Evolutionary conservation across 2,113 vertebrate genomes (phyloP).

Genomic region (Cyprinus carpio): DNA sequence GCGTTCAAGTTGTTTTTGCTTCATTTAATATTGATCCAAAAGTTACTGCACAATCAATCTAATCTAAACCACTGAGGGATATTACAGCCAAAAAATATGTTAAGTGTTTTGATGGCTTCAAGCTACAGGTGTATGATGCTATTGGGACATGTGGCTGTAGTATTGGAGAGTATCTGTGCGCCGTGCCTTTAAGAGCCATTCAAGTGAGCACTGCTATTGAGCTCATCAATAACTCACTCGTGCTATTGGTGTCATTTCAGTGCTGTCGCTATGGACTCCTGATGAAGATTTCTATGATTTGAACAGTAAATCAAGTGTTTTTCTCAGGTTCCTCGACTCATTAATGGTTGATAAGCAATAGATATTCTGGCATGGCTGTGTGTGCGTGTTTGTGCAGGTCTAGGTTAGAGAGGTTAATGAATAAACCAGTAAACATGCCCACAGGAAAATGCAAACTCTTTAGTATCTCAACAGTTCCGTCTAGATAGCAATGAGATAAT

Average conservation of each 20-base stretch:
- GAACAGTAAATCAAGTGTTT: not conserved
- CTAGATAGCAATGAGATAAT: not conserved
- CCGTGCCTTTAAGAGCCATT: not conserved
- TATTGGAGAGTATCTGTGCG: not conserved
- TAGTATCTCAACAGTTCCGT: not conserved
- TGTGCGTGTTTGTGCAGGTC: not conserved
- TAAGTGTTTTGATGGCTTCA: not conserved
- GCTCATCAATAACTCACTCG: not conserved
- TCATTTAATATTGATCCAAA: constrained; percentile 35
- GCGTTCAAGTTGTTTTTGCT: constrained; percentile 18
- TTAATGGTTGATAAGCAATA: not conserved
- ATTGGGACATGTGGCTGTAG: not conserved
- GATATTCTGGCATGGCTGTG: not conserved
- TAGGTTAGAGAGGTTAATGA: constrained; percentile 5
- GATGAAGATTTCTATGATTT: not conserved
- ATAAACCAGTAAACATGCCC: not conserved
- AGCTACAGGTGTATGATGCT: constrained; percentile 2
- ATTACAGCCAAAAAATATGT: not conserved
- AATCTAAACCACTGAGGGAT: not conserved
- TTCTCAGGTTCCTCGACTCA: not conserved
- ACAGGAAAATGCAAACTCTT: not conserved
- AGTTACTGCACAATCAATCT: not conserved
- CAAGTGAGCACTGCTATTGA: not conserved
- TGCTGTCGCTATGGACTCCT: not conserved
- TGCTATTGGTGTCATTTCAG: not conserved